A percentile compares a stretch with the other conserved stretches of the same genome.
Conservation (phyloP, 2,797 vertebrate species). For the Euphonia xanthogaster region DNA sequence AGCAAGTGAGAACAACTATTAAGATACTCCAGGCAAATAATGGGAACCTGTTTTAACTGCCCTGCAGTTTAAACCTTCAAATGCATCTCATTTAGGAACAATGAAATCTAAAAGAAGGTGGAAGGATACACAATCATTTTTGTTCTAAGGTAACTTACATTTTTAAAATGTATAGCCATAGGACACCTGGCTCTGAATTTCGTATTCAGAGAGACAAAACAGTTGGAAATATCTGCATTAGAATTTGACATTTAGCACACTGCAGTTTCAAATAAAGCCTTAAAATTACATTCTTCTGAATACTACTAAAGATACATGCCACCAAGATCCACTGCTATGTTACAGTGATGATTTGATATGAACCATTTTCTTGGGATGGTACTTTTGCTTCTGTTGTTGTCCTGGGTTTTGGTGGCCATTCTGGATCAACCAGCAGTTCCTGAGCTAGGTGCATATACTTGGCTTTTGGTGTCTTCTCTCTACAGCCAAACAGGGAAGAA, state of each 20-base stretch:
- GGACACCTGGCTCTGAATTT: background rate
- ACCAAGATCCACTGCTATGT: slow-evolving; percentile 77
- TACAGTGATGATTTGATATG: slow-evolving; percentile 82
- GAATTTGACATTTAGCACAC: slow-evolving; percentile 21
- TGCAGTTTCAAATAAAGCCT: slow-evolving; percentile 27
- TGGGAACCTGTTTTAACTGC: slow-evolving; percentile 33
- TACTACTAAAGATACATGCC: slow-evolving; percentile 6
- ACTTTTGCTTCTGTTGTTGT: slow-evolving; percentile 93
- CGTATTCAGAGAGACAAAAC: slow-evolving; percentile 14
- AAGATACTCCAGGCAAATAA: slow-evolving; percentile 12
- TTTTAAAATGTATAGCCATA: slow-evolving; percentile 42
- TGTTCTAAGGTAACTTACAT: slow-evolving; percentile 39
- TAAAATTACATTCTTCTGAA: slow-evolving; percentile 48
- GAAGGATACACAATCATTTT: slow-evolving; percentile 4
- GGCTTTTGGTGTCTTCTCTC: slow-evolving; percentile 85
- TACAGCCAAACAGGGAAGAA: slow-evolving; percentile 77
- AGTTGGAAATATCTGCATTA: slow-evolving; percentile 17
- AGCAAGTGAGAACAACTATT: background rate
- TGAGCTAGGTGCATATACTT: slow-evolving; percentile 97
- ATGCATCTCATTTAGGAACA: slow-evolving; percentile 11
- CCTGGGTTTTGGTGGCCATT: slow-evolving; percentile 97
- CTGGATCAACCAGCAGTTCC: slow-evolving; percentile 92
- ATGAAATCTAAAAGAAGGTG: slow-evolving; percentile 17
- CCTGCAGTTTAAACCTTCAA: slow-evolving; percentile 49
- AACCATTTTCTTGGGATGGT: slow-evolving; percentile 78